Evolutionary conservation across 2,113 vertebrate species (phyloP), one percentile per base, ranked within the genome.

Genomic region (Chinchilla lanigera): DNA sequence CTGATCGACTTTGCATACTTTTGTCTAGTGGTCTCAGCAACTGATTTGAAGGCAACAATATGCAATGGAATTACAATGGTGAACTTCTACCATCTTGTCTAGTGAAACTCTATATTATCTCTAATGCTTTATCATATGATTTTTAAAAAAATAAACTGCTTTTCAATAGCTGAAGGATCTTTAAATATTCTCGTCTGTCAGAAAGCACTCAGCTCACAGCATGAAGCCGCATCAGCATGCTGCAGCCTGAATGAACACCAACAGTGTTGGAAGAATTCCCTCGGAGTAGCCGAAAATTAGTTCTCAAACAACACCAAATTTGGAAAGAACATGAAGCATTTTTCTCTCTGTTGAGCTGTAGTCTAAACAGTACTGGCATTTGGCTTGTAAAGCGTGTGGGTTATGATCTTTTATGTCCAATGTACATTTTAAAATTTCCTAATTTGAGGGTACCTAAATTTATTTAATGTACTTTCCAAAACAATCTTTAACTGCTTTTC

Each of bases 181-280:
- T 89, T 90, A 85, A 89, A 86, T 80, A 96, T 9, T 61, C 92
- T 60, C 96, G 89, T 52, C 85, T 75, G 54, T 94, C 92, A 98
- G 97, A 96, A 97, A 77, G 33, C 10, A 20, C 77, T 97, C 83
- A 60, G 5, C 22, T 95, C 50, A 8, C 82, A 81, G 9, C 52
- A 20, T 38, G 86, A 80, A 93, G 30, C 28, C 24, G 47, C 87
- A 16, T 67, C 75, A 67, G 19, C 4, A 0, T 41, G 44, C 67
- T 89, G 56, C 80, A 84, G 92, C 89, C 88, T 58, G 81, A 92
- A 86, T 89, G 35, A 86, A 56, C 63, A 97, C 86, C 86, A 94
- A 94, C n/a, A 93, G 71, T n/a, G 50, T 35, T 69, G 61, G 11
- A 96, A 83, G 84, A 97, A 85, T 86, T 96, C 83, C 54, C 63